Percentiles rank a stretch among this genome's conserved stretches.
These are phyloP conservation scores for Malthinus seriepunctatus DNA, from an alignment of 2,888 invertebrate species.

Conservation along the genomic window DNA sequence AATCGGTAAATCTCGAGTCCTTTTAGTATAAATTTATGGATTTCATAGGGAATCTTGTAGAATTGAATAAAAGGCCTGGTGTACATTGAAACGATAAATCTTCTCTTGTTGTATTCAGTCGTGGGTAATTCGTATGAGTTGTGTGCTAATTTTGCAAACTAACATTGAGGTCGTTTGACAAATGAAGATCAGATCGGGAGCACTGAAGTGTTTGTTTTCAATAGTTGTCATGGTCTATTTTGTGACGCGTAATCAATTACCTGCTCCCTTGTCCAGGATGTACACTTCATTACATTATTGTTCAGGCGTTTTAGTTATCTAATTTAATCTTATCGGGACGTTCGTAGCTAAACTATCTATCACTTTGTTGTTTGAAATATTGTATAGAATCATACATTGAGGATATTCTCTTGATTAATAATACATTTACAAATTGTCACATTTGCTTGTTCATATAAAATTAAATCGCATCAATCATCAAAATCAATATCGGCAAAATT, in stretches of 20 bases:
- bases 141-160: constrained; percentile 35
- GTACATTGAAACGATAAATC: constrained; percentile 20
- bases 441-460: too few species aligned
- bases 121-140: constrained; percentile 11
- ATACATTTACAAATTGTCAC: too few species aligned
- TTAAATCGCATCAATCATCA: too few species aligned
- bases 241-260: constrained; percentile 26
- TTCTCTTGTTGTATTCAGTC: constrained; percentile 22
- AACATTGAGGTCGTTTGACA: constrained; percentile 36
- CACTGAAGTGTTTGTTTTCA: constrained; percentile 13
- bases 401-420: too few species aligned
- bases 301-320: constrained; percentile 13
- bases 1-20: too few species aligned
- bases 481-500: too few species aligned
- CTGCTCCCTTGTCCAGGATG: constrained; percentile 20
- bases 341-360: neutral
- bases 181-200: constrained; percentile 33
- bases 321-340: constrained; percentile 15
- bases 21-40: constrained; percentile 13
- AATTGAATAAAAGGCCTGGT: constrained; percentile 2
- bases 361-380: too few species aligned
- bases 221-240: constrained; percentile 33
- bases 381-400: too few species aligned
- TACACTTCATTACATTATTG: constrained; percentile 22
- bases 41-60: constrained; percentile 16